These are phyloP conservation scores for Oreocharis arfaki DNA, from an alignment of 2,113 vertebrate species.

Conservation along the genomic window DNA sequence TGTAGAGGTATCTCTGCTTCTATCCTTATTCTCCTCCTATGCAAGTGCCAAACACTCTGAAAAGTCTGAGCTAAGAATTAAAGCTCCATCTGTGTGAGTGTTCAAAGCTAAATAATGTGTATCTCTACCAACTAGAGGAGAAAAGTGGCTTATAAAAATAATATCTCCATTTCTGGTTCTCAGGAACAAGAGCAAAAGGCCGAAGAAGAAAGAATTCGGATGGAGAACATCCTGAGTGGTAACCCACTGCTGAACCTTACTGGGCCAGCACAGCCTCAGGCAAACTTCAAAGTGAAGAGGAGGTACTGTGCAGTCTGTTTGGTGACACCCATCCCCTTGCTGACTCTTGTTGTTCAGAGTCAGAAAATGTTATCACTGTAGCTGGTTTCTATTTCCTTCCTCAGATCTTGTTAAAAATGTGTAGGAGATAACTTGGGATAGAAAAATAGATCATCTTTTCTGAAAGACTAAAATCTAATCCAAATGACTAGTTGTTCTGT, in stretches of 20 bases:
- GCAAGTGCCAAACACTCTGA: background rate
- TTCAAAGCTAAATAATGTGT: background rate
- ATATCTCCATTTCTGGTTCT: background rate
- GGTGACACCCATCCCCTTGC: background rate
- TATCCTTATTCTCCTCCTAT: background rate
- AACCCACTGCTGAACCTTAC: constrained; percentile 93
- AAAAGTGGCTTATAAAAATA: background rate
- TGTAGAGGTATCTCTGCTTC: background rate
- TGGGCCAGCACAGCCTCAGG: constrained; percentile 79
- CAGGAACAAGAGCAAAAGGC: constrained; percentile 97
- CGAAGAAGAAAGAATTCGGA: constrained; percentile 95
- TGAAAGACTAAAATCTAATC: background rate
- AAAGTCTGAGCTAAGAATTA: background rate
- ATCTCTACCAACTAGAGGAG: background rate
- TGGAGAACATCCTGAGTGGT: constrained; percentile 97
- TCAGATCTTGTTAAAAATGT: background rate
- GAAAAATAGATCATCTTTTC: background rate
- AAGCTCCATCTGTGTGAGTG: background rate
- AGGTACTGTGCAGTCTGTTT: constrained; percentile 72
- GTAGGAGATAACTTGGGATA: background rate
- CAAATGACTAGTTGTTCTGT: background rate
- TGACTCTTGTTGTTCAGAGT: background rate
- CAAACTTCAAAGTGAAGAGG: constrained; percentile 92
- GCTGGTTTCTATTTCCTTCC: background rate
- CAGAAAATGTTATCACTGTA: background rate